Percentiles rank a stretch among this genome's conserved stretches.
These are phyloP conservation scores for Nannospalax galili DNA, from an alignment of 2,113 vertebrate species.

Conservation along the genomic window DNA sequence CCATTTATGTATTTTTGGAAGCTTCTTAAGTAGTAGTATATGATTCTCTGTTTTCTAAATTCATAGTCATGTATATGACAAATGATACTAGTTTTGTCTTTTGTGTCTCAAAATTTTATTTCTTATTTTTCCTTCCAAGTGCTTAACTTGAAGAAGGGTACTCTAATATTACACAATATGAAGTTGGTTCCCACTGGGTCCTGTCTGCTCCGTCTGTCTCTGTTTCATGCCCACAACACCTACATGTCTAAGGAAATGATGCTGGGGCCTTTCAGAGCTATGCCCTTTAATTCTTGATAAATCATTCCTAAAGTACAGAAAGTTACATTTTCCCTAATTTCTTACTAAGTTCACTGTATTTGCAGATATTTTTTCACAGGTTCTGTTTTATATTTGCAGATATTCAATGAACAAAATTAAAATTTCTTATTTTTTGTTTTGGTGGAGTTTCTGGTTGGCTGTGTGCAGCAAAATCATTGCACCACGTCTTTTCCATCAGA, in stretches of 20 bases:
- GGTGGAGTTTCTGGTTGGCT: background rate
- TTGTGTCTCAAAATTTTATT: background rate
- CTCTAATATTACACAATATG: background rate
- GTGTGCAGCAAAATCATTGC: background rate
- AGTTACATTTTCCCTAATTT: background rate
- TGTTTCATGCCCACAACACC: background rate
- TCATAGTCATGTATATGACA: background rate
- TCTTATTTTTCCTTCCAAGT: conserved; percentile 21
- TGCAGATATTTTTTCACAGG: conserved; percentile 34
- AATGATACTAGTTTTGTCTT: background rate
- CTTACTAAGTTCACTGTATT: background rate
- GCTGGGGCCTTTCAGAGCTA: background rate
- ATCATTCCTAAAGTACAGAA: background rate
- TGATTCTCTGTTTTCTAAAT: background rate
- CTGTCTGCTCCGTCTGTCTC: background rate
- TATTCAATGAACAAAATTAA: background rate
- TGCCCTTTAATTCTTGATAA: background rate
- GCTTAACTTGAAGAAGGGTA: background rate
- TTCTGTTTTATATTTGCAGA: background rate
- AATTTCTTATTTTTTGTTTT: background rate
- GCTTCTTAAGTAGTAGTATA: no score
- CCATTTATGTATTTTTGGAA: no score
- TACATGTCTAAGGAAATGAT: background rate
- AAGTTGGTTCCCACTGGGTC: background rate
- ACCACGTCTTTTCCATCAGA: background rate